Evolutionary conservation across 2,888 invertebrate species (phyloP), one percentile per base, ranked within the genome.

Genomic region (Stenolophus ochropezus): DNA sequence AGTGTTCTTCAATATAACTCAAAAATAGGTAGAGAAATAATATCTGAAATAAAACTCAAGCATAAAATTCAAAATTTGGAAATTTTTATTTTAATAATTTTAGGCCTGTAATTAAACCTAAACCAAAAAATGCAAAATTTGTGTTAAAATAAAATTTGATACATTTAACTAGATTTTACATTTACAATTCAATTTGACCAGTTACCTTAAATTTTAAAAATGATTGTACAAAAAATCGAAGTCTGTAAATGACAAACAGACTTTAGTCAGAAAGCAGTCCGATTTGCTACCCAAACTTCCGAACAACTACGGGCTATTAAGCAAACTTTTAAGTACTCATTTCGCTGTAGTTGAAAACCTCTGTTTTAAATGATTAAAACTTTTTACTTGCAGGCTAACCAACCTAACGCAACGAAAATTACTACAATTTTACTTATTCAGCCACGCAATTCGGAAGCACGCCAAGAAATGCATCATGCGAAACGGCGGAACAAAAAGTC

Each of bases 361-460:
- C 75, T 53, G 75, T 51, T 53, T 74, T 53, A 11, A 53, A 75
- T 75, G 56, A 75, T 75, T 75, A 75, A 75, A 75, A 75, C 53
- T 75, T 75, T 71, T 73, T 47, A 73, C 42, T 69, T 73, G 73
- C 23, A n/a, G 18, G 14, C 58, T 58, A 58, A 58, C 69, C 25
- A 69, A 73, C 21, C 33, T 6, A 75, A 75, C 53, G 51, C 75
- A 53, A 51, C 53, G 20, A 27, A 53, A 75, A 75, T 75, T 75
- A 75, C 75, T 53, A 75, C 75, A 51, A 53, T 51, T 75, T 75
- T 53, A 53, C 27, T 25, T 75, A 75, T 75, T 75, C 42, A 53
- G 27, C 53, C 75, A 75, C 75, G 75, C 75, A 53, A 75, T 51
- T 75, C 75, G 53, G 53, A 27, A 75, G 21, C 73, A 73, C 73